Evolutionary conservation across 2,797 vertebrate genomes (phyloP).

Genomic region (Hephaestus fuliginosus): DNA sequence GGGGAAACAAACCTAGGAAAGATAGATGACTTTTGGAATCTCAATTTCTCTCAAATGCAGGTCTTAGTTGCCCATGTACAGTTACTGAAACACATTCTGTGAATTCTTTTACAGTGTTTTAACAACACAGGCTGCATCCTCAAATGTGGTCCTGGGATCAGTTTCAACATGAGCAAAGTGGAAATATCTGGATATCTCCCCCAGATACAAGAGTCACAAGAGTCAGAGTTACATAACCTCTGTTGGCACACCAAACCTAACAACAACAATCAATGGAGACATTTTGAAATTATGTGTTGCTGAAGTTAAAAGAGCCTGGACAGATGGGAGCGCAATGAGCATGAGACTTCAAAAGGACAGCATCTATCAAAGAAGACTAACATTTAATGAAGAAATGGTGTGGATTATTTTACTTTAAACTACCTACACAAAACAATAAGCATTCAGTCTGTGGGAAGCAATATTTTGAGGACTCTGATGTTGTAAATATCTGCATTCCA

Average conservation of each 20-base stretch:
- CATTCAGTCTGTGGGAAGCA: not conserved
- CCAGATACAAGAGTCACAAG: constrained; percentile 4
- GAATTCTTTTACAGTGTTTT: constrained; percentile 15
- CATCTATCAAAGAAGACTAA: constrained; percentile 8
- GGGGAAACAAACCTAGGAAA: not conserved
- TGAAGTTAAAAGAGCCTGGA: not conserved
- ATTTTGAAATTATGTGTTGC: not conserved
- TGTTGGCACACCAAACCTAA: constrained; percentile 17
- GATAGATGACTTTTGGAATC: not conserved
- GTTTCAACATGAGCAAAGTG: constrained; percentile 41
- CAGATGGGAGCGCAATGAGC: not conserved
- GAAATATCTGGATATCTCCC: constrained; percentile 29
- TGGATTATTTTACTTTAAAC: constrained; percentile 3
- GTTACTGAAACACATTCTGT: not conserved
- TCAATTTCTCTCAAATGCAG: not conserved
- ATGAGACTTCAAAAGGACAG: not conserved
- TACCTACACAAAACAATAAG: constrained; percentile 2
- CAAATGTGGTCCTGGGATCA: constrained; percentile 19
- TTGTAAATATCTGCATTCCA: constrained; percentile 24
- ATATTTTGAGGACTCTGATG: constrained; percentile 7
- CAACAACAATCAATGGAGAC: constrained; percentile 16
- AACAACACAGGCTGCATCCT: constrained; percentile 8
- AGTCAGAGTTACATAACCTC: constrained; percentile 15
- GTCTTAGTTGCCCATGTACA: not conserved
- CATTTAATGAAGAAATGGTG: not conserved